These are phyloP conservation scores for Caenorhabditis brenneri DNA, from an alignment of 1,140 invertebrate genomes.

Conservation along the genomic window DNA sequence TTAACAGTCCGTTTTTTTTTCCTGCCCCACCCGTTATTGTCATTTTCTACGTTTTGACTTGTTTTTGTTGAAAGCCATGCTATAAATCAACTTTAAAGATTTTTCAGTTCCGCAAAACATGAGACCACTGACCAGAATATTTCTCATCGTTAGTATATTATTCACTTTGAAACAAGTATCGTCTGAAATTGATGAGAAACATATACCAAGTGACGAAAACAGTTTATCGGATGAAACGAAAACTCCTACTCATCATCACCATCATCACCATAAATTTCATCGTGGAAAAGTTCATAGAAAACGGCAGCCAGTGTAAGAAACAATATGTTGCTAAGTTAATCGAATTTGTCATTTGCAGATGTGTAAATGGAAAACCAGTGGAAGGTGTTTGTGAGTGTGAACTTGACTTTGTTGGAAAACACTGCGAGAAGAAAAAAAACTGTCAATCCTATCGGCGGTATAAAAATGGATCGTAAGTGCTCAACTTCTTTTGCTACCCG, in stretches of 20 bases:
- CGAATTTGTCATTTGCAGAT: slow-evolving; percentile 47
- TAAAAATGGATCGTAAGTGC: slow-evolving; percentile 57
- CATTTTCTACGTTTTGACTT: not conserved
- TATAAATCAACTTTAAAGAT: too few species aligned
- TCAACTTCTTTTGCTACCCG: too few species aligned
- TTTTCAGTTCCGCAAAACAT: not conserved
- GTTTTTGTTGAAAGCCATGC: not conserved
- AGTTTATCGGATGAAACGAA: not conserved
- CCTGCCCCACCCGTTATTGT: not conserved
- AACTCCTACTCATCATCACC: not conserved
- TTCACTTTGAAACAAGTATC: not conserved
- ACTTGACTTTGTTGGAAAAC: slow-evolving; percentile 58
- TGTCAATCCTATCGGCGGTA: slow-evolving; percentile 59
- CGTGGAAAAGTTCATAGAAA: slow-evolving; percentile 35
- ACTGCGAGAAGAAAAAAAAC: slow-evolving; percentile 62
- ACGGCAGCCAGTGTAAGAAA: slow-evolving; percentile 27
- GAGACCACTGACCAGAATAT: not conserved
- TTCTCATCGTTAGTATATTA: not conserved
- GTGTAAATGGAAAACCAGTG: slow-evolving; percentile 50
- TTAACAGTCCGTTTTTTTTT: not conserved
- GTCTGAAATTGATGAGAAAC: not conserved
- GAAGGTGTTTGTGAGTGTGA: slow-evolving; percentile 52
- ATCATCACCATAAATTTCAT: not conserved
- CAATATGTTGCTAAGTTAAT: not conserved
- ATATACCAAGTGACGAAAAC: not conserved